Base-by-base conservation (phyloP, 2,113 vertebrate species). In the Podarcis raffonei region DNA sequence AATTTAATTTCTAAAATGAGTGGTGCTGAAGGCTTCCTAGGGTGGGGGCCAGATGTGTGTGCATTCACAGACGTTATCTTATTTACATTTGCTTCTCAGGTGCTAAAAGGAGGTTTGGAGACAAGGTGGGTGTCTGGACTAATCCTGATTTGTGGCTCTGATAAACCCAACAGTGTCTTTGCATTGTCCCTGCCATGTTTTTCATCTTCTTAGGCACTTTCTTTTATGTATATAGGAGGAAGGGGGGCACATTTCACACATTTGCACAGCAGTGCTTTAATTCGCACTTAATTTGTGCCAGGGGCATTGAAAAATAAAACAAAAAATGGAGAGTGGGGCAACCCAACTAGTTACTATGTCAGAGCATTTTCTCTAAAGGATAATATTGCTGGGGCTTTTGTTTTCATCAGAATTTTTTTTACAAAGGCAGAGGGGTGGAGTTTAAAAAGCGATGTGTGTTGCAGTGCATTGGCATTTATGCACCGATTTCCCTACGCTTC, bases 401-500 rank as follows among this genome's bases (percentile, higher is more conserved):
- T 72, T 32, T 32, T 32, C 8, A 35, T 72, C 5, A 72, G 71
- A 20, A 32, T 30, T 16, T 35, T 72, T 53, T 53, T 53, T 53
- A 53, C 48, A 12, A 53, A 53, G 48, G 48, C 48, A 53, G 48
- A 53, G 9, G 48, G 11, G 1, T 11, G 2, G 48, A 53, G 48
- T 53, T 53, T 53, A 53, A 53, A 53, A 53, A 53, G 48, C 30
- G 5, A 23, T 2, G 9, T 4, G 79, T 74, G 72, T 71, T 78
- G 35, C 57, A 77, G 27, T 95, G 89, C 93, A 92, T 92, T 95
- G 92, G 89, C 93, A 92, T 95, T 94, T 94, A 93, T 87, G 88
- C 93, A 94, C 92, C 94, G 89, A 88, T 95, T 96, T 95, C 89
- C 90, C 92, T 87, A 92, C 91, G 81, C 84, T 95, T 93, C 92